Evolutionary conservation across 2,888 invertebrate species (phyloP), one percentile per base, ranked within the genome.

Genomic region (Phorcus lineatus): DNA sequence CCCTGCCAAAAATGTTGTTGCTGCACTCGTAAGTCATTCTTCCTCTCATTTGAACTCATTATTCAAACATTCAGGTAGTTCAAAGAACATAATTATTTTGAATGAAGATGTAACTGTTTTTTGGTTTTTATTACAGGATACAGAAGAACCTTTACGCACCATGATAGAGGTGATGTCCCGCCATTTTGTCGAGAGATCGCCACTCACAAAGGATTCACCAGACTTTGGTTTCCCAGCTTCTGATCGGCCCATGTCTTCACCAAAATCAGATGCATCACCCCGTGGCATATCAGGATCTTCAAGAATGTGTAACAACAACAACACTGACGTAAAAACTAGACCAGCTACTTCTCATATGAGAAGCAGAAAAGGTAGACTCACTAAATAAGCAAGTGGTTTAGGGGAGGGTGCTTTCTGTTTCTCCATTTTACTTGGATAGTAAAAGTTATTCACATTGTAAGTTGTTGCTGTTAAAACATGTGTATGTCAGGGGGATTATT

Each of bases 131-230:
- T 28, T 1, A 22, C 86, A 92, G 90, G 90, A 89, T 53, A 87
- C 88, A 75, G 77, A 82, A 2, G 79, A 86, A 4, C 92, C 92
- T 2, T 81, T 91, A n/a, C 86, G 89, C 83, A 86, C 91, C 17
- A 92, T 92, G 90, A 81, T 92, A 52, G 92, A 92, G 87, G 87
- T 92, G 7, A 90, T 92, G 54, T 86, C 90, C 13, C 87, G 90
- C 82, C 83, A 85, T 80, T 87, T 91, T 77, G 54, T 90, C 70
- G 86, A 86, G 62, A 22, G 36, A 22, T 22, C 24, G 36, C 24
- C 74, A 24, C 40, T 36, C 16, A 19, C 11, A 47, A 74, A 40
- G 16, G 53, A 79, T 17, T 74, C 57, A 17, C 54, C 77, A 55
- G 52, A 31, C 36, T 52, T 47, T 47, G 52, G 52, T 47, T 52